Evolutionary conservation across 2,888 invertebrate species (phyloP).

Genomic region (Spodoptera exigua): DNA sequence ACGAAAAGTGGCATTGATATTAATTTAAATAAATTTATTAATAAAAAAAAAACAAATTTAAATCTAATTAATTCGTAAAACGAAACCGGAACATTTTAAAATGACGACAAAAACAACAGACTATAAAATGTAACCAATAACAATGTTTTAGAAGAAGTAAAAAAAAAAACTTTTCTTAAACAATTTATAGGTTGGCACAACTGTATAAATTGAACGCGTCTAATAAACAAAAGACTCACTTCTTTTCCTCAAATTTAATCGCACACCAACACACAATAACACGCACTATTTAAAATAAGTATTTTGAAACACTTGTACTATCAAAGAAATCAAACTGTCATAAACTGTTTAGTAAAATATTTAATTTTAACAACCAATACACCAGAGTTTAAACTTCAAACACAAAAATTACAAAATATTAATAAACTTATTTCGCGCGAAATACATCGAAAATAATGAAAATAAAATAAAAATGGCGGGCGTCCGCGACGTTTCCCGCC

Average conservation of each 20-base stretch:
- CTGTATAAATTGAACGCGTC: background rate
- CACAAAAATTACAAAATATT: conserved; percentile 1
- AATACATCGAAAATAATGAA: conserved; percentile 1
- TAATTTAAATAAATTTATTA: too few species aligned
- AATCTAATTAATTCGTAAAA: too few species aligned
- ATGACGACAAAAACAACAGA: too few species aligned
- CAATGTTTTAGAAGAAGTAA: conserved; percentile 9
- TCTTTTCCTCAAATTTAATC: conserved; percentile 8
- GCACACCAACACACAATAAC: conserved; percentile 26
- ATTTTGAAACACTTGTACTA: conserved; percentile 11
- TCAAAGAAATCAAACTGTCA: conserved; percentile 7
- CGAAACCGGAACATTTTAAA: too few species aligned
- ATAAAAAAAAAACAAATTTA: too few species aligned
- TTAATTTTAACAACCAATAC: conserved; percentile 1
- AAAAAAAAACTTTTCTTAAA: conserved; percentile 4
- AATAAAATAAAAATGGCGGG: conserved; percentile 8
- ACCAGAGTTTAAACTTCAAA: background rate
- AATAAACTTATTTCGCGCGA: conserved; percentile 8
- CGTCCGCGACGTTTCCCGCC: conserved; percentile 36
- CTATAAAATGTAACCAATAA: too few species aligned
- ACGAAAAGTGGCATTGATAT: too few species aligned
- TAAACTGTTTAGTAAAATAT: background rate
- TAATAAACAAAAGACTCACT: conserved; percentile 34
- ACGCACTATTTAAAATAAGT: conserved; percentile 13
- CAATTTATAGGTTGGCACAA: conserved; percentile 4